phyloP scores from a whole-genome alignment of 2,797 vertebrate species.

The Urocyon cinereoargenteus region DNA sequence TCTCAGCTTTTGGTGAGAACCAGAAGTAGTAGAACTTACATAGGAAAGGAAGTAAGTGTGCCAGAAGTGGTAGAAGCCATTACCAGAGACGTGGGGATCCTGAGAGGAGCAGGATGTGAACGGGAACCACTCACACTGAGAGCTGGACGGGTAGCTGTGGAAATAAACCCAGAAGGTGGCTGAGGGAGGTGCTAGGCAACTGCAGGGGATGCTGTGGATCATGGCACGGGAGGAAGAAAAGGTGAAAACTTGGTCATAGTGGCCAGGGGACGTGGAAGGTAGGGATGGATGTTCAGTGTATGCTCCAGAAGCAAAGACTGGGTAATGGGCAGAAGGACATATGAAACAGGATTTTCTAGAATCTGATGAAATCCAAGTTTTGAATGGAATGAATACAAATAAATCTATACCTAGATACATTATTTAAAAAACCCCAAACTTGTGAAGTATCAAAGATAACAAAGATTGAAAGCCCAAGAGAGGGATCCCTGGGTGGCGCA shows the following conservation, averaged over 20 bases:
- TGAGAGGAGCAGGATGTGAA: too few species aligned
- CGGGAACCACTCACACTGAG: background rate
- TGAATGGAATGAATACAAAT: background rate
- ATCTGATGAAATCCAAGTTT: background rate
- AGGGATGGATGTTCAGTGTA: accelerated
- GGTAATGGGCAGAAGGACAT: accelerated
- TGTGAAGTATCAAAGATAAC: too few species aligned
- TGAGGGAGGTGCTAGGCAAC: background rate
- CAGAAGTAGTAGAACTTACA: too few species aligned
- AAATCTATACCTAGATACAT: background rate
- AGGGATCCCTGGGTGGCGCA: too few species aligned
- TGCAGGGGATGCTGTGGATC: background rate
- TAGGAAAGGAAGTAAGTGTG: too few species aligned
- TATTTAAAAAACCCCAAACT: background rate
- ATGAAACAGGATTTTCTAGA: background rate
- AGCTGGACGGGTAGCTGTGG: background rate
- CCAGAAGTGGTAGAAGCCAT: background rate
- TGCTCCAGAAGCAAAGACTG: background rate
- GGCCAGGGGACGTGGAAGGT: background rate
- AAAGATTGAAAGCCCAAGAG: background rate
- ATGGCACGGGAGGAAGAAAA: background rate
- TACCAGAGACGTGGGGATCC: background rate
- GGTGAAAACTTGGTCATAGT: background rate
- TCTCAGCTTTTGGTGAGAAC: background rate
- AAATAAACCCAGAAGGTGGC: background rate